phyloP scores from a whole-genome alignment of 1,140 invertebrate genomes.

The Solen grandis region DNA sequence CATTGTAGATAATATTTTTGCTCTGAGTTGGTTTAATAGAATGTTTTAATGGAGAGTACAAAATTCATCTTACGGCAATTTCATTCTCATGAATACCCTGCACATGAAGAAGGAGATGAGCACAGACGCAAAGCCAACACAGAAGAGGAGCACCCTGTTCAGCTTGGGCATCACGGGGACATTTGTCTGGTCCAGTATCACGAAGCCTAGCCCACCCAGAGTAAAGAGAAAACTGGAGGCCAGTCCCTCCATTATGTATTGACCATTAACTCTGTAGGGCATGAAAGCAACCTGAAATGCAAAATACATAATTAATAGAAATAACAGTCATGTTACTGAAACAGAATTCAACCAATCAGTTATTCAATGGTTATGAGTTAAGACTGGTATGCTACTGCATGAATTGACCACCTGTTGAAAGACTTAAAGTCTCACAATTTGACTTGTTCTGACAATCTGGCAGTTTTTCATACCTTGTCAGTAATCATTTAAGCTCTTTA shows the following conservation, averaged over 20 bases:
- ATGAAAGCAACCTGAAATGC: constrained; percentile 94
- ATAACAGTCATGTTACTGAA: neutral
- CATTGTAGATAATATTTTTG: too few species aligned
- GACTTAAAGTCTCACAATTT: too few species aligned
- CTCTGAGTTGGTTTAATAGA: too few species aligned
- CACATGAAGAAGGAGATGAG: constrained; percentile 97
- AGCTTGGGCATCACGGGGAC: constrained; percentile 94
- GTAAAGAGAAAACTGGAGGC: constrained; percentile 98
- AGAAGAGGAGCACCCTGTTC: constrained; percentile 94
- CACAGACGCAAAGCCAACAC: constrained; percentile 95
- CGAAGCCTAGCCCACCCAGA: constrained; percentile 96
- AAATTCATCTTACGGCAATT: constrained; percentile 87
- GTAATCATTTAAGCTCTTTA: too few species aligned
- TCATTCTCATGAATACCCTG: constrained; percentile 99
- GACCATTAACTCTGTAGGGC: constrained; percentile 98
- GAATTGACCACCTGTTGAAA: too few species aligned
- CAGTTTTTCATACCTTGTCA: too few species aligned
- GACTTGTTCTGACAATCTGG: too few species aligned
- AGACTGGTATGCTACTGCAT: too few species aligned
- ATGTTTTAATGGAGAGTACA: too few species aligned
- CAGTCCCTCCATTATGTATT: constrained; percentile 99
- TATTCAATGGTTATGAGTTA: too few species aligned
- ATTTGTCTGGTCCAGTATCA: constrained; percentile 97
- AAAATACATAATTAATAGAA: neutral
- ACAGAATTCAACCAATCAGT: too few species aligned